Evolutionary conservation across 2,797 vertebrate genomes (phyloP).

Genomic region (Myoxocephalus aenaeus): DNA sequence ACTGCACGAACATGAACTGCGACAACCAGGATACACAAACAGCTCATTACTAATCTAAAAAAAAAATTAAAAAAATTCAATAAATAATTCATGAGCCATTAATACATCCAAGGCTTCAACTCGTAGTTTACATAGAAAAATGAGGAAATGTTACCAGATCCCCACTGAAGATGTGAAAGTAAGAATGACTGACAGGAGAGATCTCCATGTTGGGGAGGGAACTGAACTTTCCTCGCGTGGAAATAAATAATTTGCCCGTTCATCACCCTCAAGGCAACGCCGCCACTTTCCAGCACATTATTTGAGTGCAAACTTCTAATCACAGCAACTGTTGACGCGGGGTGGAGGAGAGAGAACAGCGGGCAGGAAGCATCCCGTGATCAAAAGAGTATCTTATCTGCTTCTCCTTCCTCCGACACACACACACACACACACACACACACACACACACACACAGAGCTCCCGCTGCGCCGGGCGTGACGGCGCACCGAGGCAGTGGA

Average conservation of each 20-base stretch:
- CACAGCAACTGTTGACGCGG: conserved; percentile 26
- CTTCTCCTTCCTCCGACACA: conserved; percentile 13
- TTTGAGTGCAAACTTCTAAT: conserved; percentile 25
- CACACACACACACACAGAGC: conserved; percentile 19
- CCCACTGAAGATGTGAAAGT: not conserved
- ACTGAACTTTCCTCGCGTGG: not conserved
- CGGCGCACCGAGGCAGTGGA: conserved; percentile 56
- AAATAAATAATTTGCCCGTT: conserved; percentile 22
- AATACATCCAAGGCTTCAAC: not conserved
- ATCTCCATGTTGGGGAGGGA: not conserved
- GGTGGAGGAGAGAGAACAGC: conserved; percentile 8
- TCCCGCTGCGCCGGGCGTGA: conserved; percentile 49
- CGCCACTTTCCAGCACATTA: conserved; percentile 1
- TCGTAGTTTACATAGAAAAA: too few relatives aligned
- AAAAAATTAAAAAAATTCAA: not conserved
- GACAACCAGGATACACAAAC: not conserved
- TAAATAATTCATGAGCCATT: not conserved
- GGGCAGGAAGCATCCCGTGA: conserved; percentile 34
- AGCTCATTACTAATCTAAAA: not conserved
- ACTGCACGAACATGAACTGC: not conserved
- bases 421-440: not conserved
- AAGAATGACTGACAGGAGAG: not conserved
- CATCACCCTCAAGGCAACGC: conserved; percentile 3
- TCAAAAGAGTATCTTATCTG: conserved; percentile 54
- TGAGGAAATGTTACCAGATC: not conserved